Base-by-base conservation (phyloP, 2,113 vertebrate genomes). In the Rhinolophus sinicus region DNA sequence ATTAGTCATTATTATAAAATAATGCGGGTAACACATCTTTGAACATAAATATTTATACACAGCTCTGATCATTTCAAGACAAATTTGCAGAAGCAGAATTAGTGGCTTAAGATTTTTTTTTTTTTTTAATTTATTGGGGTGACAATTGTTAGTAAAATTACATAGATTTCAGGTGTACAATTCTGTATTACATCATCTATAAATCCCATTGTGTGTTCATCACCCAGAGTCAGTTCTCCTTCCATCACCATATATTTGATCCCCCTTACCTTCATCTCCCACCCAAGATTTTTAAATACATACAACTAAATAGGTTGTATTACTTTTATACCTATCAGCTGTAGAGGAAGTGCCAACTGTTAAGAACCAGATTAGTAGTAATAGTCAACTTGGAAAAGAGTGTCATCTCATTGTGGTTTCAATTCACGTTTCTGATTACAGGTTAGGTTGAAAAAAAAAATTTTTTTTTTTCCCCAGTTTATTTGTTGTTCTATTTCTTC, bases 51-150 rank as follows among this genome's bases (percentile, higher is more conserved):
- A 86, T 40, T 35, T 62, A 93, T 2, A 50, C 12, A 65, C 18
- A 44, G n/a, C 13, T 88, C 70, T 90, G 33, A 85, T 70, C 56
- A 90, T 40, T 93, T 82, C 69, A 96, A 87, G 38, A 64, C n/a
- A 65, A 65, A 91, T 26, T 35, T 90, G 90, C 40, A 52, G 47
- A 78, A 86, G 35, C 15, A 65, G 52, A 85, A 67, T 67, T 62
- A 93, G 33, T 73, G 11, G 35, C 21, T 75, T 33, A 76, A 82
- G 38, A 52, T 54, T 87, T 76, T 87, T 58, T 54, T 87, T 76
- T 87, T 58, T 54, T 87, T 76, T 87, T 58, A 93, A 70, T n/a
- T n/a, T n/a, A n/a, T n/a, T n/a, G n/a, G n/a, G n/a, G n/a, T n/a
- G n/a, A n/a, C n/a, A n/a, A n/a, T n/a, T n/a, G n/a, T n/a, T n/a